phyloP scores from a whole-genome alignment of 2,797 vertebrate species.

The Thalassophryne amazonica region DNA sequence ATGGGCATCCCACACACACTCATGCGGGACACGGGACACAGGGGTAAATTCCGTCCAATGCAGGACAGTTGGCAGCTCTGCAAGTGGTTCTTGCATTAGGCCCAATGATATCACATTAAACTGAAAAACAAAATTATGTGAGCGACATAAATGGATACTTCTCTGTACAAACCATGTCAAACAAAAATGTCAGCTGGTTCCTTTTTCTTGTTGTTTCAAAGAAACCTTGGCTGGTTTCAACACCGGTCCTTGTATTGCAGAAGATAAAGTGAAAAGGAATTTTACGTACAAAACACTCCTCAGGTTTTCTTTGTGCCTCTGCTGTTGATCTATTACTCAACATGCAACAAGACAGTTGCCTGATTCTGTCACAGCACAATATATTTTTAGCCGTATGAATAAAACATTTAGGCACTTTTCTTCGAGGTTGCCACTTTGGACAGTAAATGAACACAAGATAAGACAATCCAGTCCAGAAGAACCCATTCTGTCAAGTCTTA shows the following conservation, averaged over 20 bases:
- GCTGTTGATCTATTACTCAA: slow-evolving; percentile 38
- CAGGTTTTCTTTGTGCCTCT: not conserved
- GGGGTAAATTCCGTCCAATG: too few species aligned
- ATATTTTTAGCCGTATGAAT: slow-evolving; percentile 76
- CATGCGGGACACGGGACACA: too few species aligned
- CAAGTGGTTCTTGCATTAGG: too few species aligned
- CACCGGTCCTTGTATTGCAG: slow-evolving; percentile 5
- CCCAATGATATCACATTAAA: too few species aligned
- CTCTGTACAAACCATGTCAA: not conserved
- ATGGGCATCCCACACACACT: too few species aligned
- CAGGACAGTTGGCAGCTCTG: too few species aligned
- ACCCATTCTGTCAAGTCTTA: slow-evolving; percentile 45
- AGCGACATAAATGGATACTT: too few species aligned
- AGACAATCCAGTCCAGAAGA: slow-evolving; percentile 26
- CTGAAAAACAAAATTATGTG: too few species aligned
- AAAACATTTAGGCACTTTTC: slow-evolving; percentile 73
- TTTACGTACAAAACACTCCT: slow-evolving; percentile 24
- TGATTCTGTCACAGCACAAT: slow-evolving; percentile 70
- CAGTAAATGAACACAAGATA: slow-evolving; percentile 47
- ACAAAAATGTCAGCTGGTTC: slow-evolving; percentile 16
- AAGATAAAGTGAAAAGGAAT: slow-evolving; percentile 24
- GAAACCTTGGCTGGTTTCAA: slow-evolving; percentile 27
- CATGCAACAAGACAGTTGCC: slow-evolving; percentile 53
- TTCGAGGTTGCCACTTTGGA: slow-evolving; percentile 39
- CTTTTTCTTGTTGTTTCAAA: slow-evolving; percentile 26